These are phyloP conservation scores for Luidia sarsii DNA, from an alignment of 53 echinoderm and acorn worm genomes.

Conservation along the genomic window DNA sequence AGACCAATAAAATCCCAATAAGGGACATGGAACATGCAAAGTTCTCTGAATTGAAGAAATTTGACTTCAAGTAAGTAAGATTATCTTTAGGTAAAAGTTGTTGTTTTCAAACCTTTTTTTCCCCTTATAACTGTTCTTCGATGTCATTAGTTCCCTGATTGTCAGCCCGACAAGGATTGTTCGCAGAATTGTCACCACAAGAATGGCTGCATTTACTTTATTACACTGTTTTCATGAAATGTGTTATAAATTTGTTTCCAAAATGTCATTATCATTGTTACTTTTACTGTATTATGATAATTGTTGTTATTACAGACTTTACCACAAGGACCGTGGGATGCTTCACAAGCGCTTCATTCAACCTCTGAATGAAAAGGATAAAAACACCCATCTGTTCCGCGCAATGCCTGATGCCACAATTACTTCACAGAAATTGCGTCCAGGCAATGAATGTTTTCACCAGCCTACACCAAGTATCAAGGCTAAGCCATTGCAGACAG, in stretches of 20 bases:
- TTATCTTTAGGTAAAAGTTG: no score
- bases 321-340: constrained; percentile 84
- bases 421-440: constrained; percentile 52
- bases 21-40: constrained; percentile 94
- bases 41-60: constrained; percentile 85
- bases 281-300: no score
- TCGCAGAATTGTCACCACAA: not conserved
- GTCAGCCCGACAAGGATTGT: no score
- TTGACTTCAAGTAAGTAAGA: constrained; percentile 86
- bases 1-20: constrained; percentile 84
- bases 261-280: not conserved
- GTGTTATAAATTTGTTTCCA: not conserved
- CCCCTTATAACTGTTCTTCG: no score
- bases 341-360: constrained; percentile 71
- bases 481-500: constrained; percentile 80
- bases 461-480: constrained; percentile 84
- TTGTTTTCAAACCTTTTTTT: not conserved
- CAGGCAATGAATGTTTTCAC: constrained; percentile 84
- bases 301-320: constrained; percentile 60
- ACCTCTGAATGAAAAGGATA: constrained; percentile 68
- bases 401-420: constrained; percentile 46
- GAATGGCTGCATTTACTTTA: not conserved
- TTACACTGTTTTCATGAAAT: not conserved
- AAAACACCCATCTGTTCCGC: constrained; percentile 81
- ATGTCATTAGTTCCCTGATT: no score